Conservation (phyloP, 2,888 invertebrate genomes). For the Drosophila nigricruria region DNA sequence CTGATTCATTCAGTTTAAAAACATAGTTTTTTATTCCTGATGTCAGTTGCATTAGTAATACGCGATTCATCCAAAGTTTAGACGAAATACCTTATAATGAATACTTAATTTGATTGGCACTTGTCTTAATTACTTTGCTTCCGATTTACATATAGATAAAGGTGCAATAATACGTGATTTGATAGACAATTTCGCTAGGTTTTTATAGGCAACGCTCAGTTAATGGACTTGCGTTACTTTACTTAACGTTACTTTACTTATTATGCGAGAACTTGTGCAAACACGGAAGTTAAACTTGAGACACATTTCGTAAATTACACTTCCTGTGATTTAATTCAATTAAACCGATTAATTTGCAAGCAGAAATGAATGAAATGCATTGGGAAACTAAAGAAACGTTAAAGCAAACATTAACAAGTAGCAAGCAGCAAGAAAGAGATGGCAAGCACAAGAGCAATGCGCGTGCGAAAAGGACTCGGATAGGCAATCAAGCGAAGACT, state of each 20-base stretch:
- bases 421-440: neutral
- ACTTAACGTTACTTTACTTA: slow-evolving; percentile 14
- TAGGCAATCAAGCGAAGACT: slow-evolving; percentile 22
- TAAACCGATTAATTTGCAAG: slow-evolving; percentile 60
- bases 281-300: slow-evolving; percentile 54
- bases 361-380: slow-evolving; percentile 33
- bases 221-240: slow-evolving; percentile 8
- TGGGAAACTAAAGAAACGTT: slow-evolving; percentile 23
- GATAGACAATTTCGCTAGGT: slow-evolving; percentile 11
- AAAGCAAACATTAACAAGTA: slow-evolving; percentile 2
- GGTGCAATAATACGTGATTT: slow-evolving; percentile 11
- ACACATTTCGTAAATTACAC: slow-evolving; percentile 53
- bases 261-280: slow-evolving; percentile 35
- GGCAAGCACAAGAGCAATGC: neutral
- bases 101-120: neutral
- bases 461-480: slow-evolving; percentile 47
- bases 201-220: neutral
- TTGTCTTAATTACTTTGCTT: slow-evolving; percentile 2
- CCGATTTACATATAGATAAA: slow-evolving; percentile 4
- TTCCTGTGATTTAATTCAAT: slow-evolving; percentile 79
- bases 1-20: no score
- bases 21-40: neutral
- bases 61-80: neutral
- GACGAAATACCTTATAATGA: neutral
- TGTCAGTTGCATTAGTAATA: neutral